phyloP scores from a whole-genome alignment of 2,888 invertebrate species.

The Brenthis hecate region DNA sequence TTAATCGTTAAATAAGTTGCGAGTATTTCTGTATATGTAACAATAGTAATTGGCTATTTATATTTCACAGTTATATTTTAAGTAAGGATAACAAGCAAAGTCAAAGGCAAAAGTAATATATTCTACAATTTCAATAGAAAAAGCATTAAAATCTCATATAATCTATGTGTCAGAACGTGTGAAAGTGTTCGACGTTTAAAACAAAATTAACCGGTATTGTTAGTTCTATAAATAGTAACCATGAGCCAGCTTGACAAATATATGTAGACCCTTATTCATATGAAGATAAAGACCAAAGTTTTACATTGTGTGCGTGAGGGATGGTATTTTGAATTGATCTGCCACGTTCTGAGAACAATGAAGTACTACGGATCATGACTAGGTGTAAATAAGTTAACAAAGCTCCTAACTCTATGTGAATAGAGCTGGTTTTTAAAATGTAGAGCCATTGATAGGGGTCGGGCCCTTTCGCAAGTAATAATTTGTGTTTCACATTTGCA shows the following conservation, averaged over 20 bases:
- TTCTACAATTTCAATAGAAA: not conserved
- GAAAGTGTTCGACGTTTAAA: conserved; percentile 28
- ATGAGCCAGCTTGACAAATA: not conserved
- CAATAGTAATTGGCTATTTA: no score
- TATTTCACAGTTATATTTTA: no score
- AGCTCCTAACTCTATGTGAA: conserved; percentile 13
- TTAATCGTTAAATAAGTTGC: no score
- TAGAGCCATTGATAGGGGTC: conserved; percentile 23
- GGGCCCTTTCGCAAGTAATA: conserved; percentile 36
- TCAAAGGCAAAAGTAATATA: not conserved
- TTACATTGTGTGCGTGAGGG: conserved; percentile 26
- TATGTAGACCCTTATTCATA: conserved; percentile 2
- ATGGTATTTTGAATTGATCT: conserved; percentile 32
- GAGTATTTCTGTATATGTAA: no score
- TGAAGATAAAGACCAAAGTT: not conserved
- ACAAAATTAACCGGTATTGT: conserved; percentile 33
- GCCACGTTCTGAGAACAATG: conserved; percentile 34
- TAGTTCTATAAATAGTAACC: conserved; percentile 28
- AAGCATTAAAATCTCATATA: conserved; percentile 4
- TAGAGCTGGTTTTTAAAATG: conserved; percentile 25
- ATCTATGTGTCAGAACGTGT: conserved; percentile 27
- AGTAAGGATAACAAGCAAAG: no score
- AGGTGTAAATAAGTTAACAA: conserved; percentile 24
- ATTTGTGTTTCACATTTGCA: conserved; percentile 34
- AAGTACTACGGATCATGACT: conserved; percentile 22